Base-by-base conservation (phyloP, 2,797 vertebrate genomes). In the Oceanodroma leucorhoa region DNA sequence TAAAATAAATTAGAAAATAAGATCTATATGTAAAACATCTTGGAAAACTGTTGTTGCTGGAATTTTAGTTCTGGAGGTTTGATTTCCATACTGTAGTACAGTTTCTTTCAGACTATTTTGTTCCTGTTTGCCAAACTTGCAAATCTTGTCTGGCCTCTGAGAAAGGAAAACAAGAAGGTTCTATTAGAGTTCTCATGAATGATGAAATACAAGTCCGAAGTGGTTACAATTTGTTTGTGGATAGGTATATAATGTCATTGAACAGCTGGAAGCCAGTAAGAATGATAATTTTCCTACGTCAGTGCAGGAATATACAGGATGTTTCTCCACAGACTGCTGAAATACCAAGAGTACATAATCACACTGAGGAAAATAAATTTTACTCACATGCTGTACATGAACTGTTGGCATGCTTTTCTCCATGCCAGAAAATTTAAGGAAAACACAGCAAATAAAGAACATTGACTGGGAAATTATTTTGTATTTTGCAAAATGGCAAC, bases 231-330 rank as follows among this genome's bases (percentile, higher is more conserved):
- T 92, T 83, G 65, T 81, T 91, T 91, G 43, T 86, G 46, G 62
- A 62, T 70, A 81, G 62, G 36, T 85, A 51, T 78, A 79, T 75
- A 83, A 67, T 82, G 61, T 57, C 67, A 89, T 12, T 72, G 83
- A 96, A 93, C 80, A 96, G 72, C 76, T 81, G 75, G 89, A 95
- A 95, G 67, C 54, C 83, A 93, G 36, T 78, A 91, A 62, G 36
- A 90, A 93, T 48, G 46, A 55, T 73, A 83, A 94, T 95, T 91
- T 87, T 54, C 43, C 38, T 48, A 54, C 80, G 48, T 72, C 72
- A 75, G 14, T 71, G 36, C 55, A 83, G 57, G 48, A 95, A 92
- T 87, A 83, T 51, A 51, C 7, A 89, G 67, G n/a, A 55, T 83
- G 65, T 61, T 93, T 91, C 79, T 90, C 55, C 84, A 70, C 2